Evolutionary conservation across 2,113 vertebrate species (phyloP).

Genomic region (Buteo buteo): DNA sequence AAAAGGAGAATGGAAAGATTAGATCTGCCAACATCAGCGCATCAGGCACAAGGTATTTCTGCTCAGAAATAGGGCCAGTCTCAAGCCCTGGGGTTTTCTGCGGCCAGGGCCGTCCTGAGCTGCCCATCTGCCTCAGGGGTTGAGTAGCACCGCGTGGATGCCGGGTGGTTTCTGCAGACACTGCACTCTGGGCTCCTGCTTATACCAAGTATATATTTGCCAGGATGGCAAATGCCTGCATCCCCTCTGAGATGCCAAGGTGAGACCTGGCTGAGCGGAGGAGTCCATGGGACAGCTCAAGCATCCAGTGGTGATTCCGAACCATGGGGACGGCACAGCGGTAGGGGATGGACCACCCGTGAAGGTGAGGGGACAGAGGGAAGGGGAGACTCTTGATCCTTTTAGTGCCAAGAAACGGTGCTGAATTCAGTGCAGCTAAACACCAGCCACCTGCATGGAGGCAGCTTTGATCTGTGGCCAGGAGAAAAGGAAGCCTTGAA

Average conservation of each 20-base stretch:
- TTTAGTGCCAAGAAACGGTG: background rate
- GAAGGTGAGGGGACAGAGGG: background rate
- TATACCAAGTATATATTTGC: background rate
- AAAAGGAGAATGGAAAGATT: background rate
- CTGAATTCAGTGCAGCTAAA: background rate
- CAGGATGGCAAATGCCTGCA: background rate
- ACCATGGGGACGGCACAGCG: rapidly evolving
- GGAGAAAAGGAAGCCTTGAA: background rate
- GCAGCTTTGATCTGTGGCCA: background rate
- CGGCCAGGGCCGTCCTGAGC: background rate
- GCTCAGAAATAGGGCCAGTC: background rate
- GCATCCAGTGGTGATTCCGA: background rate
- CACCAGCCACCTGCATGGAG: background rate
- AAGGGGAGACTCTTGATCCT: background rate
- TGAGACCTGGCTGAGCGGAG: background rate
- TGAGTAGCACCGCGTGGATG: background rate
- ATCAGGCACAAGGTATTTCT: background rate
- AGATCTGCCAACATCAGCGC: background rate
- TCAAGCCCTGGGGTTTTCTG: background rate
- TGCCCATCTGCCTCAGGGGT: background rate
- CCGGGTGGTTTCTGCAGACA: background rate
- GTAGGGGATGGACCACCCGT: background rate
- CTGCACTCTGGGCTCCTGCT: background rate
- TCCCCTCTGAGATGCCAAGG: background rate
- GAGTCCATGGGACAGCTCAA: background rate